These are phyloP conservation scores for Rutpela maculata DNA, from an alignment of 2,888 invertebrate species.

Conservation along the genomic window DNA sequence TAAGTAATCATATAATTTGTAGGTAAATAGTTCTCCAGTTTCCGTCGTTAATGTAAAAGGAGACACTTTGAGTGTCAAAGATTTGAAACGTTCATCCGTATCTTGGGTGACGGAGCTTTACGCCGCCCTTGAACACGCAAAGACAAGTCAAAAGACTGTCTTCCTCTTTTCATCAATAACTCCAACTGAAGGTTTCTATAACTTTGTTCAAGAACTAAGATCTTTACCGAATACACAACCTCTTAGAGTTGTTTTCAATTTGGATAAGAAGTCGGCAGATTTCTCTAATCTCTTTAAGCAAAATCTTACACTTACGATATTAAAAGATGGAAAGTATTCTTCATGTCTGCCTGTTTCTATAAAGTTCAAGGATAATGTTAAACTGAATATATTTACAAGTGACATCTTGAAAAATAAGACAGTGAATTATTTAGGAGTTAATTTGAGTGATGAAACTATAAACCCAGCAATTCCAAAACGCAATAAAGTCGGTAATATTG, in stretches of 20 bases:
- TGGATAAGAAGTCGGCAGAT: conserved; percentile 78
- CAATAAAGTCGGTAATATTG: conserved; percentile 69
- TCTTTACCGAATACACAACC: conserved; percentile 59
- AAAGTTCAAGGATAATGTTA: conserved; percentile 63
- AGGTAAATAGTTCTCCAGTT: conserved; percentile 56
- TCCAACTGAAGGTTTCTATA: conserved; percentile 69
- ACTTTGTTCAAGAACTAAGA: conserved; percentile 66
- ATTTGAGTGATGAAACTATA: conserved; percentile 69
- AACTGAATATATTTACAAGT: conserved; percentile 44
- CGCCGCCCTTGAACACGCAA: conserved; percentile 54
- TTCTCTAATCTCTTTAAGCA: conserved; percentile 81
- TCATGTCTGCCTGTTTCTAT: conserved; percentile 65
- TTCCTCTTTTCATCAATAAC: conserved; percentile 65
- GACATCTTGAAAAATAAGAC: conserved; percentile 60
- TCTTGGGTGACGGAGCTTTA: conserved; percentile 67
- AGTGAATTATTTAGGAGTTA: conserved; percentile 68
- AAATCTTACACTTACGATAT: conserved; percentile 88
- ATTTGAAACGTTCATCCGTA: conserved; percentile 63
- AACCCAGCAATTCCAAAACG: conserved; percentile 57
- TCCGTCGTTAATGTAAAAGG: conserved; percentile 63
- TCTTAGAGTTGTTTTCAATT: conserved; percentile 76
- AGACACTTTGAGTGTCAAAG: conserved; percentile 67
- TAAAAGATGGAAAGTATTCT: conserved; percentile 75
- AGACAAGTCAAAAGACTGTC: conserved; percentile 57
- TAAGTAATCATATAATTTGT: neutral